Conservation (phyloP, 2,113 vertebrate species). For the Aepyceros melampus region DNA sequence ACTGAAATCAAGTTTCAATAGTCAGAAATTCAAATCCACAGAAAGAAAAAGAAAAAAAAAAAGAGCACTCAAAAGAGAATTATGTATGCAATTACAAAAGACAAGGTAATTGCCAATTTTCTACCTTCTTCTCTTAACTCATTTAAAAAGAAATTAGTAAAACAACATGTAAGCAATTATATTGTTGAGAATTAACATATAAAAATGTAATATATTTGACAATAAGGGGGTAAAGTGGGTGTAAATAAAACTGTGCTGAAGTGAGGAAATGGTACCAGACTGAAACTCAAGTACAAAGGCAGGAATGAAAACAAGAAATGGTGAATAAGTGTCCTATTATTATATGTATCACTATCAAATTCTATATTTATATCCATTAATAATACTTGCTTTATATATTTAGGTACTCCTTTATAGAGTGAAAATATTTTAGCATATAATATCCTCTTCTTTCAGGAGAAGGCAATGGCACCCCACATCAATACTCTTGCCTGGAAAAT, state of each 20-base stretch:
- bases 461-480: too few species aligned
- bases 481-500: too few species aligned
- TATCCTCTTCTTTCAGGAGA: not conserved
- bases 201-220: not conserved
- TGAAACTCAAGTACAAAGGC: not conserved
- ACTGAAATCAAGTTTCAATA: not conserved
- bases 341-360: not conserved
- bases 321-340: not conserved
- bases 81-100: not conserved
- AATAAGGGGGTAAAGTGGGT: not conserved
- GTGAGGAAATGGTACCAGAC: not conserved
- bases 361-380: not conserved
- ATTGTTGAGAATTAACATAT: not conserved
- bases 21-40: not conserved
- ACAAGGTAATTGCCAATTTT: not conserved
- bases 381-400: not conserved
- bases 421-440: not conserved
- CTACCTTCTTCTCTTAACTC: not conserved
- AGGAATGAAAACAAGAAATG: not conserved
- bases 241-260: not conserved
- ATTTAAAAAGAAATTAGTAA: constrained; percentile 10
- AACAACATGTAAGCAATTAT: not conserved
- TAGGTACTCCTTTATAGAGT: not conserved
- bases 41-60: not conserved
- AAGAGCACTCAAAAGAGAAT: not conserved